A percentile compares a stretch with the other conserved stretches of the same genome.
Conservation (phyloP, 2,113 vertebrate genomes). For the Promerops cafer region DNA sequence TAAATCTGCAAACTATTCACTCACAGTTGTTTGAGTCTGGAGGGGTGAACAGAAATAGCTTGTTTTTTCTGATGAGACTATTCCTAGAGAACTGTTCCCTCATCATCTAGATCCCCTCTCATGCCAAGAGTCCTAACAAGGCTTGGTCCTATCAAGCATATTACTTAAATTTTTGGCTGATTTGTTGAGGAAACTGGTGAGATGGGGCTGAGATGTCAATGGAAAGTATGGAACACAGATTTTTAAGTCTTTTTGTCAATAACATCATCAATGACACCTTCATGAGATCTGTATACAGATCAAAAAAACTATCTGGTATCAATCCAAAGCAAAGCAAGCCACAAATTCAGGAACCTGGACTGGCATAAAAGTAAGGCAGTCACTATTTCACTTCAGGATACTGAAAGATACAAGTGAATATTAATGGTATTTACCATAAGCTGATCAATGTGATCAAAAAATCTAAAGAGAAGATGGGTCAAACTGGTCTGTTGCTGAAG, state of each 20-base stretch:
- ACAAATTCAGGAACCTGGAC: neutral
- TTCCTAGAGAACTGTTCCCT: neutral
- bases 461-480: neutral
- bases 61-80: neutral
- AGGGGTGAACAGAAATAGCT: neutral
- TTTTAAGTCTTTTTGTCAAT: neutral
- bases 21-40: neutral
- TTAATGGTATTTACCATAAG: neutral
- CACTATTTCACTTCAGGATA: neutral
- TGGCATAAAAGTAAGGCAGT: neutral
- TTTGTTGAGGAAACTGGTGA: neutral
- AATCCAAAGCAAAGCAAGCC: neutral
- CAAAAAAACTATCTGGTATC: neutral
- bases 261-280: neutral
- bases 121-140: neutral
- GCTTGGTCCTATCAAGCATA: neutral
- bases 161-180: neutral
- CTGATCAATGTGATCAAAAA: neutral
- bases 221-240: neutral
- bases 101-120: neutral
- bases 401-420: neutral
- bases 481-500: neutral
- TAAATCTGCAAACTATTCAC: neutral
- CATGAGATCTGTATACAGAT: neutral
- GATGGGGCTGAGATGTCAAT: neutral